Evolutionary conservation across 2,113 vertebrate genomes (phyloP).

Genomic region (Bubalus kerabau): DNA sequence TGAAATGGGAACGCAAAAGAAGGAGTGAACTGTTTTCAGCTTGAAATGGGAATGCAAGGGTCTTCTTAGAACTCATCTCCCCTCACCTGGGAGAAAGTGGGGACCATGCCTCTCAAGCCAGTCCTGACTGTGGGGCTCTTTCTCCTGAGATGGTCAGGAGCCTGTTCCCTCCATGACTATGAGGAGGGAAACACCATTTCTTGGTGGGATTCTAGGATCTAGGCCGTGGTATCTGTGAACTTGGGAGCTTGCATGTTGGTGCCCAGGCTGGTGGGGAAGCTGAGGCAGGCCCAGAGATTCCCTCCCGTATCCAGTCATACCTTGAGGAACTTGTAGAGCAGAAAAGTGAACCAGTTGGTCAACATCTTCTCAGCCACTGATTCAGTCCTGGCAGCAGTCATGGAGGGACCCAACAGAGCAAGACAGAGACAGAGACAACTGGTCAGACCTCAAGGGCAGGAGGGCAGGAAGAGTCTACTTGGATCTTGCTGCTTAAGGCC

Average conservation of each 20-base stretch:
- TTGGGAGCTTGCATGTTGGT: not conserved
- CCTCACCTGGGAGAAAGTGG: not conserved
- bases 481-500: not conserved
- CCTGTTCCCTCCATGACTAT: not conserved
- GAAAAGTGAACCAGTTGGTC: constrained; percentile 93
- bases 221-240: not conserved
- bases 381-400: constrained; percentile 84
- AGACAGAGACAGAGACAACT: not conserved
- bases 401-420: constrained; percentile 7
- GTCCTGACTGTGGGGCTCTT: not conserved
- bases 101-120: not conserved
- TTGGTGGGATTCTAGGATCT: not conserved
- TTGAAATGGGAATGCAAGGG: constrained; percentile 25
- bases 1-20: constrained; percentile 3
- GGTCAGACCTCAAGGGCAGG: not conserved
- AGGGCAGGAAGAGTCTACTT: no score
- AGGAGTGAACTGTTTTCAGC: not conserved
- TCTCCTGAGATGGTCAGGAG: not conserved
- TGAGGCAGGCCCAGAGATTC: not conserved
- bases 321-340: constrained; percentile 93
- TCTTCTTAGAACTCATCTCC: constrained; percentile 49
- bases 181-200: not conserved
- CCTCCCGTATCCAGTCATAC: constrained; percentile 69
- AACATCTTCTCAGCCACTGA: constrained; percentile 93
- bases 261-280: not conserved